Evolutionary conservation across 2,888 invertebrate genomes (phyloP), one percentile per base, ranked within the genome.

Genomic region (Acronicta psi): DNA sequence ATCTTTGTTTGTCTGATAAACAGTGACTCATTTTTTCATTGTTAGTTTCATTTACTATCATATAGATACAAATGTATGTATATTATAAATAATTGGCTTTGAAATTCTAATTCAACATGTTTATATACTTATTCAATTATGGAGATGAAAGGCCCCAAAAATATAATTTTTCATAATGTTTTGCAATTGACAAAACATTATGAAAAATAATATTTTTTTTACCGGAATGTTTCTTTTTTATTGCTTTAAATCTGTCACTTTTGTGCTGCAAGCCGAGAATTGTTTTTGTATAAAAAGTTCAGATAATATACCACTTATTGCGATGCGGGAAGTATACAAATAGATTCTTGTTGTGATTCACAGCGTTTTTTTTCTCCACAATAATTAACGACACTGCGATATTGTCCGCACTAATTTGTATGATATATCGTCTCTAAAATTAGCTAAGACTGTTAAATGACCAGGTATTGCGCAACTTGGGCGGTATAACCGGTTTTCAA

Each of bases 401-500:
- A 58, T 18, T 60, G 69, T 59, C 63, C 59, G 56, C 50, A 65
- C 11, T 37, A 50, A 66, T 25, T 60, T 46, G 17, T 47, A 18
- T 20, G 29, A 45, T 38, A 8, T 23, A 54, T 18, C 52, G 49
- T 42, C 31, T 60, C 36, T 17, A 59, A 23, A 20, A 34, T 16
- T 31, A 45, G 60, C 50, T 47, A 62, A 58, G 55, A 46, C 56
- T 45, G 37, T 57, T 47, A 56, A 50, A 55, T 51, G 16, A 52
- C 45, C 46, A 18, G 25, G 2, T 49, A 51, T 82, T 81, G 70
- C 53, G 61, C 59, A 75, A 80, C 31, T n/a, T 13, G 8, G 40
- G 16, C n/a, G 41, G n/a, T 37, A 25, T 52, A 83, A 84, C 84
- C 77, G 73, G 83, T 82, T 81, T 68, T 50, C 34, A 68, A 69